Evolutionary conservation across 2,113 vertebrate genomes (phyloP).

Genomic region (Isurus oxyrinchus): DNA sequence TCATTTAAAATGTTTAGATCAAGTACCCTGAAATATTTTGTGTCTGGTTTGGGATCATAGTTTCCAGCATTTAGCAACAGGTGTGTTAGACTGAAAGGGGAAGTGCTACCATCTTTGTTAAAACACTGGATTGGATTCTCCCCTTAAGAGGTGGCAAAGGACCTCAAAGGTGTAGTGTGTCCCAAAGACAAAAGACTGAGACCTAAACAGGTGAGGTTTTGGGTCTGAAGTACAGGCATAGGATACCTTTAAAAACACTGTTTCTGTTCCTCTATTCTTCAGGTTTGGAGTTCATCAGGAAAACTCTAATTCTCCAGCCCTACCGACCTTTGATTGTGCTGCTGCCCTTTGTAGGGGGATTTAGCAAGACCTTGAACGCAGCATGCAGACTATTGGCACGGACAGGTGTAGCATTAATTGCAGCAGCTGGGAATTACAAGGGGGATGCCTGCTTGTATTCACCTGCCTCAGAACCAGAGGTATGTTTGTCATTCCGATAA

Average conservation of each 20-base stretch:
- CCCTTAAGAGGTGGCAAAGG: neutral
- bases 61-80: neutral
- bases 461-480: slow-evolving; percentile 76
- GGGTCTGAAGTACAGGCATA: neutral
- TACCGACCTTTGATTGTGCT: slow-evolving; percentile 51
- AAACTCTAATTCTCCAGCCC: slow-evolving; percentile 48
- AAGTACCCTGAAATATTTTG: too few species aligned
- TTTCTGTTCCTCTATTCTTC: slow-evolving; percentile 16
- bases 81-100: neutral
- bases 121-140: neutral
- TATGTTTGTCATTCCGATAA: slow-evolving; percentile 39
- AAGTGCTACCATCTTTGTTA: neutral
- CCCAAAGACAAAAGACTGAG: neutral
- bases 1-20: neutral
- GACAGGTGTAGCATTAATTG: slow-evolving; percentile 56
- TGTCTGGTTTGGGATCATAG: neutral
- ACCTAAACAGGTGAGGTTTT: neutral
- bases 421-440: slow-evolving; percentile 76
- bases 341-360: slow-evolving; percentile 64
- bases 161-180: neutral
- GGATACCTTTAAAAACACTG: neutral
- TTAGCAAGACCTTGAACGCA: slow-evolving; percentile 63
- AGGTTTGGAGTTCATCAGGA: slow-evolving; percentile 73
- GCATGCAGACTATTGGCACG: slow-evolving; percentile 60
- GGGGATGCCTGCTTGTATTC: slow-evolving; percentile 79